Conservation (phyloP, 2,888 invertebrate genomes). For the Micoletzkya japonica region DNA sequence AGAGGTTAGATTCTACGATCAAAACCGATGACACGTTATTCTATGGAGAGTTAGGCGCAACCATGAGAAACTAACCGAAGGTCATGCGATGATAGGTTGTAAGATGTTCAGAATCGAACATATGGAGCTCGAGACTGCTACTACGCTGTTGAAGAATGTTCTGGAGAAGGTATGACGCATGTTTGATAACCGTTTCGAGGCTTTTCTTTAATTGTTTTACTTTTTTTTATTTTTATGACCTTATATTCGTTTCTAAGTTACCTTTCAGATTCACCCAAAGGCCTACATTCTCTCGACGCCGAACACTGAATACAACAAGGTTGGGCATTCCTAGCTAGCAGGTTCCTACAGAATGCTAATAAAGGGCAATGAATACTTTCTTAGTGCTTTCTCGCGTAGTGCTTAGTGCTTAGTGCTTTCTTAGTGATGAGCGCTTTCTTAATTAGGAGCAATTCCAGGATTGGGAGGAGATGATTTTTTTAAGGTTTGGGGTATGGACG, state of each 20-base stretch:
- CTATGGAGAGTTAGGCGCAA: too few relatives aligned
- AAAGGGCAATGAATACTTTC: neutral
- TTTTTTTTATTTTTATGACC: neutral
- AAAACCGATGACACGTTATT: too few relatives aligned
- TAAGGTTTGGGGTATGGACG: conserved; percentile 28
- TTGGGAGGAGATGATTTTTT: neutral
- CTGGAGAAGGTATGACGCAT: conserved; percentile 5
- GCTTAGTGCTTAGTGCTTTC: neutral
- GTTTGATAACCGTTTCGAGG: neutral
- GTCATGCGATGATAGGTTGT: neutral
- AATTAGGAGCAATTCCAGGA: neutral
- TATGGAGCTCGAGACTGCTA: conserved; percentile 20
- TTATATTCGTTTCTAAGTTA: neutral
- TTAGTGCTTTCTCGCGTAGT: neutral
- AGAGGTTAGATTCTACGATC: too few relatives aligned
- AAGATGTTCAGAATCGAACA: conserved; percentile 19
- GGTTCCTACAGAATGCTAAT: neutral
- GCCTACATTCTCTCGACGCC: conserved; percentile 66
- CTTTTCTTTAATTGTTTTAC: too few relatives aligned
- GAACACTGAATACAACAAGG: conserved; percentile 65
- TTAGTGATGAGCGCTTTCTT: neutral
- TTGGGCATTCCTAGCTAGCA: neutral
- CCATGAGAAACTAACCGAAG: neutral
- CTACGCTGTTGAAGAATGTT: conserved; percentile 19
- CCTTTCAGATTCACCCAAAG: conserved; percentile 56